Conservation (phyloP, 2,888 invertebrate genomes). For the Isoperla grammatica region DNA sequence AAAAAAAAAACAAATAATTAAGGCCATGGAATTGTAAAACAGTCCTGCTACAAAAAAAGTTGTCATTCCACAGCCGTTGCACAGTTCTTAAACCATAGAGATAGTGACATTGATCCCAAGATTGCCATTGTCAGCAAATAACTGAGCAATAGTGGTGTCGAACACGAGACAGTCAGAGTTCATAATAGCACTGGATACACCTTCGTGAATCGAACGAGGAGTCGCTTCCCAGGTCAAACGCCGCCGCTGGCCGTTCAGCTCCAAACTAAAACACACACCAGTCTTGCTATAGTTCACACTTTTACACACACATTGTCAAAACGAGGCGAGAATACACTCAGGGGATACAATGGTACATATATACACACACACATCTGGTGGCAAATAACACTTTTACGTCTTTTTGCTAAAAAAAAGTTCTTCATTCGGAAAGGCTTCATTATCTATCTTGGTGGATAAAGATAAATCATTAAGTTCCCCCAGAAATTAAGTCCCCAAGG, state of each 20-base stretch:
- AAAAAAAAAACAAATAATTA: too few relatives aligned
- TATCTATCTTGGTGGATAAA: too few relatives aligned
- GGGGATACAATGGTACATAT: not conserved
- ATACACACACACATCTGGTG: not conserved
- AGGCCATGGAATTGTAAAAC: too few relatives aligned
- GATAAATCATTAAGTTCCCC: too few relatives aligned
- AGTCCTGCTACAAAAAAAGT: not conserved
- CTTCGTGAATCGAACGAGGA: conserved; percentile 97
- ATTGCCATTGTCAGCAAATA: conserved; percentile 99
- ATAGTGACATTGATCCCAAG: conserved; percentile 99
- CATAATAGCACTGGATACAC: conserved; percentile 94
- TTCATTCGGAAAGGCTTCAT: too few relatives aligned
- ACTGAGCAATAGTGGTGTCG: conserved; percentile 95
- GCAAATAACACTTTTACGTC: too few relatives aligned
- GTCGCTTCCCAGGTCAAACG: conserved; percentile 99
- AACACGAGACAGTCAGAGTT: conserved; percentile 98
- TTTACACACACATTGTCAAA: too few relatives aligned
- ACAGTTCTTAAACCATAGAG: conserved; percentile 67
- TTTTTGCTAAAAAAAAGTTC: too few relatives aligned
- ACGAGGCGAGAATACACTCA: not conserved
- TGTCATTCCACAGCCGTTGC: not conserved
- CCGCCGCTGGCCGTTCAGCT: conserved; percentile 90
- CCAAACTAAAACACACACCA: conserved; percentile 59
- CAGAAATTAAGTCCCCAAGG: too few relatives aligned
- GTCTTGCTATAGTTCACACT: not conserved